Base-by-base conservation (phyloP, 2,888 invertebrate genomes). In the Eristalinus aeneus region DNA sequence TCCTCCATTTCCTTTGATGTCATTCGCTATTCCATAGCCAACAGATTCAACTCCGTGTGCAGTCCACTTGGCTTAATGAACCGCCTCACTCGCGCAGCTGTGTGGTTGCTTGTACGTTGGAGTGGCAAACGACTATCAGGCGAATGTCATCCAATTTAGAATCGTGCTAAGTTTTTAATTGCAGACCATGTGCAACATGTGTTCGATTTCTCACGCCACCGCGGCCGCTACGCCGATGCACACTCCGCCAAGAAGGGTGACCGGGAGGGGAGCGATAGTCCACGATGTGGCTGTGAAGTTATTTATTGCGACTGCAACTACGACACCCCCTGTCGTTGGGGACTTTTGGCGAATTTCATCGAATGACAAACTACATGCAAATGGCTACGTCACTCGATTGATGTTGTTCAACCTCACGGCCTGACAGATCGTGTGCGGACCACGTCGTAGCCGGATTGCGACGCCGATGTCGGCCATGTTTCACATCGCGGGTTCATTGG, bases 331-430 rank as follows among this genome's bases (percentile, higher is more conserved):
- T 23, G 10, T 54, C 22, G 10, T 31, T 31, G 34, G 46, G 56
- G 36, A 61, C 68, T 39, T 72, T 71, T 32, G 61, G 36, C 16
- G 56, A 54, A 46, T 56, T 63, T 22, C 72, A 56, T 27, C 27
- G 16, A 69, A 69, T 80, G 76, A 85, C 80, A 85, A 80, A 85
- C 80, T 80, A 76, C 84, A 84, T 84, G 84, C 84, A 79, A 84
- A 79, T 79, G 79, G 56, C 79, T 78, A 56, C 65, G 74, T 63
- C 63, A 36, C 53, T 34, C 80, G 80, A 80, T 85, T 80, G 80
- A 85, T 85, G 80, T 76, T 84, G 79, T 79, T 83, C 77, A 77
- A 73, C 68, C 77, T 77, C 64, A 64, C 74, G 71, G 67, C 46
- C 46, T 46, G 46, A 46, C 46, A 46, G 46, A 46, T 46, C 46